Conservation (phyloP, 2,113 vertebrate genomes). For the Aegotheles bennettii region DNA sequence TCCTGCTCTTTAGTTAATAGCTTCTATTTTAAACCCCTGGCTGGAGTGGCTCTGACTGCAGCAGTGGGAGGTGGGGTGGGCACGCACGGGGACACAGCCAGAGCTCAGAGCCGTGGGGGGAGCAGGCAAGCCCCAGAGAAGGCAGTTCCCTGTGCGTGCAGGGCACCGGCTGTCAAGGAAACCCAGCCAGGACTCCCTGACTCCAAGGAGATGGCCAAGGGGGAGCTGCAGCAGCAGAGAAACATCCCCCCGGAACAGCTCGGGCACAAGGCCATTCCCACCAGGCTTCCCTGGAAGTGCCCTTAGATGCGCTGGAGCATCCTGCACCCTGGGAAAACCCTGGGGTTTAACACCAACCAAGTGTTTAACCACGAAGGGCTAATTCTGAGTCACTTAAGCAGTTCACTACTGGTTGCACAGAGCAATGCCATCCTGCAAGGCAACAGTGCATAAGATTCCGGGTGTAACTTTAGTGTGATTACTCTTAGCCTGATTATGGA, state of each 20-base stretch:
- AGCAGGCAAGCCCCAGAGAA: not conserved
- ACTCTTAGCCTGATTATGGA: not conserved
- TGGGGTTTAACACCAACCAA: not conserved
- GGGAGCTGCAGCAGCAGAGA: not conserved
- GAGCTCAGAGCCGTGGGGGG: not conserved
- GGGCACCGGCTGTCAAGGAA: not conserved
- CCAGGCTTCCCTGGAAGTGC: not conserved
- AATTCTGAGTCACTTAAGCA: not conserved
- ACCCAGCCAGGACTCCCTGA: not conserved
- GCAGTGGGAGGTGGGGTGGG: not conserved
- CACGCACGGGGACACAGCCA: not conserved
- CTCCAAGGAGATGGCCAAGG: not conserved
- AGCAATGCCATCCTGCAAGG: not conserved
- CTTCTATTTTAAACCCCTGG: not conserved
- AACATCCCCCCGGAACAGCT: not conserved
- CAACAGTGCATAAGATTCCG: not conserved
- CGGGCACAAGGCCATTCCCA: not conserved
- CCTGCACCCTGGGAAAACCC: not conserved
- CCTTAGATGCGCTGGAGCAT: not conserved
- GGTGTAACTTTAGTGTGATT: not conserved
- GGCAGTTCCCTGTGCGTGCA: fast-evolving
- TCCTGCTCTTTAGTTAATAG: not conserved
- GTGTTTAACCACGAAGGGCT: not conserved
- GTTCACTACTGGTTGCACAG: not conserved
- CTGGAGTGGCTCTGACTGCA: not conserved